A percentile compares a stretch with the other conserved stretches of the same genome.
These are phyloP conservation scores for Zeus faber DNA, from an alignment of 2,113 vertebrate species.

Conservation along the genomic window DNA sequence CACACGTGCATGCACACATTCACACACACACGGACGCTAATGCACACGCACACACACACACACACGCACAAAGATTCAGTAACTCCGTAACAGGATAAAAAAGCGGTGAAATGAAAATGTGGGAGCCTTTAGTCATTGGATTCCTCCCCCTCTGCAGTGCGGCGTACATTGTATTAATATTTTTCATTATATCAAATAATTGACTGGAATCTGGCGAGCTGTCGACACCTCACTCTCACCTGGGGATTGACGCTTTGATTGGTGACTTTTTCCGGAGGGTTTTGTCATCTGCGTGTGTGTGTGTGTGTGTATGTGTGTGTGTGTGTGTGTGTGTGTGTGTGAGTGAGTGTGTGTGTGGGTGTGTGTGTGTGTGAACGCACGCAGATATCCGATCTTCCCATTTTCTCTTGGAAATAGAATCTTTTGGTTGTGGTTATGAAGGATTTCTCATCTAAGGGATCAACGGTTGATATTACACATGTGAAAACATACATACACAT, in stretches of 20 bases:
- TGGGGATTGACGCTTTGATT: slow-evolving; percentile 30
- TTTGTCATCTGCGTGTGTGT: not conserved
- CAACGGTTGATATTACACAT: slow-evolving; percentile 21
- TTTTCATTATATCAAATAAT: slow-evolving; percentile 65
- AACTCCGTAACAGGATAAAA: not conserved
- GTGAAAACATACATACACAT: slow-evolving; percentile 8
- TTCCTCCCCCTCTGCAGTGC: slow-evolving; percentile 29
- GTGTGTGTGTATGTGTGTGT: not conserved
- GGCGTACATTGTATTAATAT: slow-evolving; percentile 40
- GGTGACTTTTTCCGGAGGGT: slow-evolving; percentile 1
- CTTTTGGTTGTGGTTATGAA: slow-evolving; percentile 36
- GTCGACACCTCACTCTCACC: slow-evolving; percentile 21
- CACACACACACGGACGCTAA: not conserved
- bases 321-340: slow-evolving; percentile 13
- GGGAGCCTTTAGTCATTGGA: no score
- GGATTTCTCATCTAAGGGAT: slow-evolving; percentile 37
- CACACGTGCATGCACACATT: slow-evolving; percentile 4
- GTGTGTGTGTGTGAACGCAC: slow-evolving; percentile 13
- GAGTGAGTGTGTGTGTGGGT: slow-evolving; percentile 4
- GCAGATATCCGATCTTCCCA: slow-evolving; percentile 43
- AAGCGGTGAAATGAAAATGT: slow-evolving; percentile 23
- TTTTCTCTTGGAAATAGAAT: slow-evolving; percentile 63
- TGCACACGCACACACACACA: not conserved
- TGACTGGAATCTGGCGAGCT: slow-evolving; percentile 42
- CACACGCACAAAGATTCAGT: not conserved